A percentile compares a stretch with the other conserved stretches of the same genome.
Conservation (phyloP, 2,113 vertebrate species). For the Perca schrenkii region DNA sequence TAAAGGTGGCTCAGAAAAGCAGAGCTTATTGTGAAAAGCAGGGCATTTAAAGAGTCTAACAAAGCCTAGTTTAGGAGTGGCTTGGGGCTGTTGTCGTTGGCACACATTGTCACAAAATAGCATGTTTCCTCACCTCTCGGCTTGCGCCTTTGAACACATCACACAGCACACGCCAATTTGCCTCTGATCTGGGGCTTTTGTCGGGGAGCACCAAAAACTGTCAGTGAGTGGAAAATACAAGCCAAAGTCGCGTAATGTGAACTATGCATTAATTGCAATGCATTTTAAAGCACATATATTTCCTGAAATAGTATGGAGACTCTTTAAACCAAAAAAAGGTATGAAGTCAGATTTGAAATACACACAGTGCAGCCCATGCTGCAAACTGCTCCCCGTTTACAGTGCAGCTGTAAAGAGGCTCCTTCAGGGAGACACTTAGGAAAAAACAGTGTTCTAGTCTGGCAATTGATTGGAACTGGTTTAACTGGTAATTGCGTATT, state of each 20-base stretch:
- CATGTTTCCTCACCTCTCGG: too few species aligned
- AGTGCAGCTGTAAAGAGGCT: not conserved
- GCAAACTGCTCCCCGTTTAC: too few species aligned
- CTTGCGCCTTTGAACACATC: too few species aligned
- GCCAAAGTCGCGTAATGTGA: too few species aligned
- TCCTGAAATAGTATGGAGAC: not conserved
- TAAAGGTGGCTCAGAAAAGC: not conserved
- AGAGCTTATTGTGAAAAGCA: not conserved
- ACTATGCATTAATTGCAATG: too few species aligned
- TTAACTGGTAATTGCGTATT: conserved; percentile 9
- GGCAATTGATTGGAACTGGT: not conserved
- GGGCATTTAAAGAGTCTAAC: not conserved
- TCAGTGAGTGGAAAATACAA: too few species aligned
- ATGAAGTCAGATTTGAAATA: not conserved
- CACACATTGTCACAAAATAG: too few species aligned
- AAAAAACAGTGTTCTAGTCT: not conserved
- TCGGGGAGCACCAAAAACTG: too few species aligned
- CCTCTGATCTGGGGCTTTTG: too few species aligned
- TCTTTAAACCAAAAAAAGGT: not conserved
- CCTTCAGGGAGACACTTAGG: not conserved
- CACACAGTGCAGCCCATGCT: not conserved
- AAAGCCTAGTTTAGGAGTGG: too few species aligned
- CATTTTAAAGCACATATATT: not conserved
- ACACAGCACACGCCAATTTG: too few species aligned
- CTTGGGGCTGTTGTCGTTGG: too few species aligned